Evolutionary conservation across 2,888 invertebrate genomes (phyloP).

Genomic region (Netelia virgata): DNA sequence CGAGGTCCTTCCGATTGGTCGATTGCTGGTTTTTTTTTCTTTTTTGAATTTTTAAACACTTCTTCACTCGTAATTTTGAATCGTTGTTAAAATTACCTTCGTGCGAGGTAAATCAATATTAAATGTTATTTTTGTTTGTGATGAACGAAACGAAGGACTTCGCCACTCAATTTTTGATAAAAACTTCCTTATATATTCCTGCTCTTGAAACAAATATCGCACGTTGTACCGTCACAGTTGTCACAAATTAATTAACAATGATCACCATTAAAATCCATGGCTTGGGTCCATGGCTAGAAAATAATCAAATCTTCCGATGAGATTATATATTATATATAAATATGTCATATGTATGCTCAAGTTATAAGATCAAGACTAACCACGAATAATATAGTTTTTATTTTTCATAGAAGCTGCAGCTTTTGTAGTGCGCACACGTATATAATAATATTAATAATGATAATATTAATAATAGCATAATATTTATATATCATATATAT

Average conservation of each 20-base stretch:
- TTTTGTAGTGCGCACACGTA: conserved; percentile 81
- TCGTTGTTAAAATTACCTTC: background rate
- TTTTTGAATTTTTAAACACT: background rate
- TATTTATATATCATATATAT: conserved; percentile 3
- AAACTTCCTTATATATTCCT: conserved; percentile 46
- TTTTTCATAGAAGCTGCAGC: conserved; percentile 76
- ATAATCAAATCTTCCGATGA: conserved; percentile 61
- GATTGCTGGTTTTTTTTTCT: background rate
- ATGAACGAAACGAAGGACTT: conserved; percentile 49
- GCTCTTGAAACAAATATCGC: conserved; percentile 50
- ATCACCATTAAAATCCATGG: conserved; percentile 84
- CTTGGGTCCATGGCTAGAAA: conserved; percentile 83
- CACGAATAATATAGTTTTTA: conserved; percentile 65
- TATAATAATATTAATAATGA: conserved; percentile 48
- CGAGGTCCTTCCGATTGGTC: conserved; percentile 72
- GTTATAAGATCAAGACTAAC: conserved; percentile 56
- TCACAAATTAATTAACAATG: conserved; percentile 60
- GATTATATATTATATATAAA: conserved; percentile 40
- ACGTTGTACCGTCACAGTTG: conserved; percentile 57
- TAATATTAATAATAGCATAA: conserved; percentile 21
- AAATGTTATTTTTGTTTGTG: background rate
- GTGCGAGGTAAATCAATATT: background rate
- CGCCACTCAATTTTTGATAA: conserved; percentile 36
- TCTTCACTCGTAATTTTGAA: background rate
- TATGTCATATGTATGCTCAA: conserved; percentile 33